Evolutionary conservation across 2,797 vertebrate species (phyloP).

Genomic region (Coluber constrictor): DNA sequence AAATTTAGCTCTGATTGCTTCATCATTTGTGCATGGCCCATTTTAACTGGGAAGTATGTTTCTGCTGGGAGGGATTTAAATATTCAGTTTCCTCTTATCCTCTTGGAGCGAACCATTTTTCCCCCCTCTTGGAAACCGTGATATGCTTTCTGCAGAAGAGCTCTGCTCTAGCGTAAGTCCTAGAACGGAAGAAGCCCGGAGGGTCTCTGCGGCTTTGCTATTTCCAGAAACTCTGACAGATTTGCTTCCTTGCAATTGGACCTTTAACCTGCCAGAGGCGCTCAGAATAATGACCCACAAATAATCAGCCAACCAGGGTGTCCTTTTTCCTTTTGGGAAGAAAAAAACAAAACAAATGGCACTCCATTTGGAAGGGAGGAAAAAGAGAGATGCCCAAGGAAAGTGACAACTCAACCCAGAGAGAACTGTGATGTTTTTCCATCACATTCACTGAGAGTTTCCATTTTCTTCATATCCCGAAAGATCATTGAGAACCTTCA

Average conservation of each 20-base stretch:
- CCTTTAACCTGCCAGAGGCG: constrained; percentile 8
- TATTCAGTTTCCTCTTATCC: neutral
- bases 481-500: neutral
- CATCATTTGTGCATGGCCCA: neutral
- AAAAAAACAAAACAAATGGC: neutral
- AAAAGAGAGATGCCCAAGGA: neutral
- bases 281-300: neutral
- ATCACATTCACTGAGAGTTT: neutral
- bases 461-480: neutral
- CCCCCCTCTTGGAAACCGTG: neutral
- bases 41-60: neutral
- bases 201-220: constrained; percentile 14
- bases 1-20: neutral
- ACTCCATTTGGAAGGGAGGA: neutral
- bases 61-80: neutral
- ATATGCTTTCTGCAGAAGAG: neutral
- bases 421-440: neutral
- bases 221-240: constrained; percentile 31
- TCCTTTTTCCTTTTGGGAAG: neutral
- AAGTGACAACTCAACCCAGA: neutral
- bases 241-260: neutral
- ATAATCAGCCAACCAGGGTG: constrained; percentile 15
- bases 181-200: constrained; percentile 9
- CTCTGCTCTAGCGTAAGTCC: neutral
- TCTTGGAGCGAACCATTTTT: neutral